Base-by-base conservation (phyloP, 2,888 invertebrate species). In the Polymixis lichenea region DNA sequence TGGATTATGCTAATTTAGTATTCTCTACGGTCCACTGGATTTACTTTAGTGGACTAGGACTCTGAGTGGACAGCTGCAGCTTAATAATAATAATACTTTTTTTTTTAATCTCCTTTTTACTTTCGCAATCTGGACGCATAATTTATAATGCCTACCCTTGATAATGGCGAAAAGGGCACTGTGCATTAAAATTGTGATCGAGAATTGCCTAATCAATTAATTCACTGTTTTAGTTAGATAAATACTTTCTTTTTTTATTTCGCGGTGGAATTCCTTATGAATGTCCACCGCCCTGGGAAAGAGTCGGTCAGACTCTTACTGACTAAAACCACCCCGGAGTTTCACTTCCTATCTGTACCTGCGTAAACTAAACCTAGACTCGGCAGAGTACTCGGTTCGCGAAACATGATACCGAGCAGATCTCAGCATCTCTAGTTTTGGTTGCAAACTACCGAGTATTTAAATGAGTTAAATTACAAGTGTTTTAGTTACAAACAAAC, bases 1-100 rank as follows among this genome's bases (percentile, higher is more conserved):
- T 62, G 89, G 92, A 93, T 93, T 93, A 93, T 93, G 93, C 91
- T 90, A 93, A 93, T 93, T 87, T 85, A 75, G 83, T 89, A 84
- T 87, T 86, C 86, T 83, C 84, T 74, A 89, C 80, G 89, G 87
- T 88, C 86, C 87, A 86, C 78, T 85, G 84, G 72, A 2, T 83
- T 79, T 79, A 84, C 77, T 86, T 79, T 84, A 65, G 73, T 60
- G 60, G 51, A 65, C 75, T 83, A 83, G 81, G 76, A 83, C 49
- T 62, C 61, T 71, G 70, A 84, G 76, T 81, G 82, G 82, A 76
- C 76, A 81, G 74, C 69, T 80, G 67, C 67, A 17, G 15, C 55
- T 15, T 17, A 56, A 74, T 38, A 61, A 58, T 79, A 67, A 61
- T 60, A 58, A 49, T 70, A 72, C 38, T 38, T 19, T n/a, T 53